A percentile compares a stretch with the other conserved stretches of the same genome.
Conservation (phyloP, 1,140 invertebrate species). For the Elysia chlorotica region DNA sequence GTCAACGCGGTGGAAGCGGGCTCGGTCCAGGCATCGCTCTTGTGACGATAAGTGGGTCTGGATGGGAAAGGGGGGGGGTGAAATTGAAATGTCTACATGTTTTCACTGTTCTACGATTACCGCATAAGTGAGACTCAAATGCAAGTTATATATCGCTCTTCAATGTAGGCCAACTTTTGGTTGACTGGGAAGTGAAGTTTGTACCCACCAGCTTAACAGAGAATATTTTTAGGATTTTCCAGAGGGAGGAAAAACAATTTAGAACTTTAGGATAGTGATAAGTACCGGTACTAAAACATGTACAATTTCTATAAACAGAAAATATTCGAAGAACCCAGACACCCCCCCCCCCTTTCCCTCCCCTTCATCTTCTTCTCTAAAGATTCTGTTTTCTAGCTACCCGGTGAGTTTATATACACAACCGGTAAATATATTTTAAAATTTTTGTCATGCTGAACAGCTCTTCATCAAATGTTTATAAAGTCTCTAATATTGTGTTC, state of each 20-base stretch:
- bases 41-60: conserved; percentile 20
- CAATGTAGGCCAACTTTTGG: not conserved
- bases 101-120: not conserved
- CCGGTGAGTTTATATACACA: too few species aligned
- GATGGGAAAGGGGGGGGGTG: not conserved
- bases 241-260: too few species aligned
- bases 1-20: conserved; percentile 41
- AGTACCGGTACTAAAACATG: too few species aligned
- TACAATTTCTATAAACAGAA: too few species aligned
- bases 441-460: not conserved
- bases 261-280: too few species aligned
- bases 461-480: not conserved
- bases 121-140: not conserved
- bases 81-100: not conserved
- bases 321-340: too few species aligned
- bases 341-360: too few species aligned
- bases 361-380: too few species aligned
- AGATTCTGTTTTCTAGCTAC: too few species aligned
- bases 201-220: too few species aligned
- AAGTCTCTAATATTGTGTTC: not conserved
- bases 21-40: conserved; percentile 37
- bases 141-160: not conserved
- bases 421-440: not conserved
- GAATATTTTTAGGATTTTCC: too few species aligned
- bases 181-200: too few species aligned